Conservation (phyloP, 1,140 invertebrate genomes). For the Drosophila setifemur region DNA sequence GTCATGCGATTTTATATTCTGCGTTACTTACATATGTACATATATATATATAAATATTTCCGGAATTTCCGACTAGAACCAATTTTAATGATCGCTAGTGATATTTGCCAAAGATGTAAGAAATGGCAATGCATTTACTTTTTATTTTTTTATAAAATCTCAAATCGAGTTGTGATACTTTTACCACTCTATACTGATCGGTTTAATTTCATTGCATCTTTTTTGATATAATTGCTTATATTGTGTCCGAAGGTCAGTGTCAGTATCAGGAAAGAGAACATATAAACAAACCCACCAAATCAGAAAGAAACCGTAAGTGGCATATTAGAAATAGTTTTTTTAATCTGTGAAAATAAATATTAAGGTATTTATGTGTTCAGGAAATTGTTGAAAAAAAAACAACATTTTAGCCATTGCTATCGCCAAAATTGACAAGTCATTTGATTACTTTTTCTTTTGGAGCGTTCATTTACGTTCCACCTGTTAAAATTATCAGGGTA, state of each 20-base stretch:
- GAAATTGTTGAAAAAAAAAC: conserved; percentile 50
- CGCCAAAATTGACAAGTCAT: conserved; percentile 21
- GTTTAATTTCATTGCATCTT: too few species aligned
- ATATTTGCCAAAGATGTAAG: too few species aligned
- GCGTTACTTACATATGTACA: too few species aligned
- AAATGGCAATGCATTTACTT: too few species aligned
- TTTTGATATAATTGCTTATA: conserved; percentile 55
- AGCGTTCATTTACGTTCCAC: conserved; percentile 74
- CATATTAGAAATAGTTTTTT: background rate
- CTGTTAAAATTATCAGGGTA: conserved; percentile 34
- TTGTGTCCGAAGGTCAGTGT: conserved; percentile 67
- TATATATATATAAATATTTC: too few species aligned
- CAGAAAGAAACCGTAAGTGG: conserved; percentile 23
- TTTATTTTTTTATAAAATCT: too few species aligned
- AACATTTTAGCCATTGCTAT: conserved; percentile 25
- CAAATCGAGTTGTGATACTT: too few species aligned
- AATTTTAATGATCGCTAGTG: too few species aligned
- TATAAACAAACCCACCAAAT: conserved; percentile 21
- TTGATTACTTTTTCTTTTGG: conserved; percentile 26
- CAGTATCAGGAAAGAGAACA: conserved; percentile 47
- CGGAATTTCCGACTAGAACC: too few species aligned
- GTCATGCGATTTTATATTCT: too few species aligned
- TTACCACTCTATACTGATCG: too few species aligned
- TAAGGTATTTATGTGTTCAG: conserved; percentile 62
- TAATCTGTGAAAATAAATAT: conserved; percentile 68